Evolutionary conservation across 2,888 invertebrate genomes (phyloP), one percentile per base, ranked within the genome.

Genomic region (Hyppa rectilinea): DNA sequence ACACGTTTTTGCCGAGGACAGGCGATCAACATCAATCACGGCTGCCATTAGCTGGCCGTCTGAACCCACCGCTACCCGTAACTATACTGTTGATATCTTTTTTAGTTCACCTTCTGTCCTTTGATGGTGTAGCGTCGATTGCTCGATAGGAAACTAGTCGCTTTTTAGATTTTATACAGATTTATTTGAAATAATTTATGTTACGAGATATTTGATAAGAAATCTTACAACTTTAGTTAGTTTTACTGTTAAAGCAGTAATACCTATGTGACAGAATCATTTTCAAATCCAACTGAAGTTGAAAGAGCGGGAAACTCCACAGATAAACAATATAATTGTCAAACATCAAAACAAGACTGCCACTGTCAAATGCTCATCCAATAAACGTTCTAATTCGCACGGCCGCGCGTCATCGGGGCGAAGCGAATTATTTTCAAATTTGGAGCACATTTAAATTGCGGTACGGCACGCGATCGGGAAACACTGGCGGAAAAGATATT

Each of bases 341-440:
- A 72, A 64, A 52, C 45, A 29, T 67, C 40, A 65, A 49, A 78
- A 80, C 71, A 66, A 76, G 74, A 59, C 72, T 79, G 82, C 80
- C 81, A 81, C 74, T 71, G 79, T 79, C 81, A 81, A 81, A 77
- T 72, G 73, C 69, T 74, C 79, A 83, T 83, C 84, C 84, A 85
- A 89, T 89, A 87, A 87, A 87, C 84, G 87, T 85, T 87, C 78
- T 78, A 87, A 87, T 89, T 91, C 90, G 88, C 89, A 90, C 90
- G 89, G 85, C 86, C 83, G 85, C 77, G 85, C 84, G 79, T 68
- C 84, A 67, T 72, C 85, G 68, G 85, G 83, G 87, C 85, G 85
- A 83, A 90, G 87, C 91, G 89, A 94, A 96, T 96, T 96, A 96
- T 95, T 93, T 95, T 95, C 95, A 90, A 94, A 96, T 96, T 96